These are phyloP conservation scores for Macaca mulatta DNA, from an alignment of 2,113 vertebrate genomes.

Conservation along the genomic window DNA sequence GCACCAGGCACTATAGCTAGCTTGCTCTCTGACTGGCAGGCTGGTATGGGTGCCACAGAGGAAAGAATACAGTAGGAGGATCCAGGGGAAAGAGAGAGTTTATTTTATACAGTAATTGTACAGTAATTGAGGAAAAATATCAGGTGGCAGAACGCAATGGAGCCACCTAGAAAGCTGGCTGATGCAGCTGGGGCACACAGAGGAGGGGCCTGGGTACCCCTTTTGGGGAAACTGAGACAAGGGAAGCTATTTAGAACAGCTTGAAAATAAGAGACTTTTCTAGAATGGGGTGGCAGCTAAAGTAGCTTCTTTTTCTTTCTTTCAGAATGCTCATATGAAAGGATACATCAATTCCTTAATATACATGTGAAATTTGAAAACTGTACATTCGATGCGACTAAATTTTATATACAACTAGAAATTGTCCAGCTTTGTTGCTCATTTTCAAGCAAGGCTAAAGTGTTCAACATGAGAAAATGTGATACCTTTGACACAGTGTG, in stretches of 20 bases:
- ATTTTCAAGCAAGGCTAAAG: constrained; percentile 11
- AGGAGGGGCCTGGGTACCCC: neutral
- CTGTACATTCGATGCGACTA: neutral
- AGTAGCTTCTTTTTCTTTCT: neutral
- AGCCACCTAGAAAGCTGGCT: neutral
- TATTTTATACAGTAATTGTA: constrained; percentile 62
- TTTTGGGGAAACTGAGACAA: neutral
- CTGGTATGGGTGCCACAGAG: neutral
- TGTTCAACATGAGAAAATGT: neutral
- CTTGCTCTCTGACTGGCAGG: neutral
- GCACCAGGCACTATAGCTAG: neutral
- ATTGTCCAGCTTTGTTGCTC: neutral
- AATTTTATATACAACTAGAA: neutral
- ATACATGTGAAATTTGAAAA: neutral
- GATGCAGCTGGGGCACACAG: neutral
- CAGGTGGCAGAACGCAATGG: neutral
- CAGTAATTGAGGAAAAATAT: constrained; percentile 30
- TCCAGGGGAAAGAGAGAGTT: neutral
- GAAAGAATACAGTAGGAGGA: constrained; percentile 29
- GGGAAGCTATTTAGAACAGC: neutral
- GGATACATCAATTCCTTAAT: neutral
- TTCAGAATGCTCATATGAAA: neutral
- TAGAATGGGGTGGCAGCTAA: neutral
- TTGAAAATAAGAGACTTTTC: neutral
- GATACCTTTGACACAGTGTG: neutral